Percentiles rank a stretch among this genome's conserved stretches.
phyloP scores from a whole-genome alignment of 2,888 invertebrate species.

The Hecatera dysodea region DNA sequence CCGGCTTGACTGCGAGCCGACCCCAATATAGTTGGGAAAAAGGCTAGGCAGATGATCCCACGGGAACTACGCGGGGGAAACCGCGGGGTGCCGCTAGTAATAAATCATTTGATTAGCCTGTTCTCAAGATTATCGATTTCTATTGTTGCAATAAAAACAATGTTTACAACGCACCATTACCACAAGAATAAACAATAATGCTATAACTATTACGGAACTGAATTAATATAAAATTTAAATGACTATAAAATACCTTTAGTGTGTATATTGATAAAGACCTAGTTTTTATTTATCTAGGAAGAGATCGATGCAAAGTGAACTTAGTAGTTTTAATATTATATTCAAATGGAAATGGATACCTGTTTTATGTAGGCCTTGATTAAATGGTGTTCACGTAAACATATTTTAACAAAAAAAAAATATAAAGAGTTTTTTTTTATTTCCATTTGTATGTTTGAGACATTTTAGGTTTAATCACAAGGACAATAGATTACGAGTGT shows the following conservation, averaged over 20 bases:
- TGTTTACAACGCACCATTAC: background rate
- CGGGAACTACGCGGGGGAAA: too few relatives aligned
- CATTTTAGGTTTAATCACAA: too few relatives aligned
- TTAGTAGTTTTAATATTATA: constrained; percentile 3
- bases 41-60: too few relatives aligned
- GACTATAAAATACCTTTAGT: background rate
- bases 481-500: too few relatives aligned
- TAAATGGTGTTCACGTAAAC: constrained; percentile 3
- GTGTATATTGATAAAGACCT: too few relatives aligned
- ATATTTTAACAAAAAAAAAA: too few relatives aligned
- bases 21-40: too few relatives aligned
- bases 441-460: background rate
- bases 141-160: background rate
- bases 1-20: too few relatives aligned
- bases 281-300: constrained; percentile 45
- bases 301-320: constrained; percentile 21
- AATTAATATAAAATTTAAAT: constrained; percentile 46
- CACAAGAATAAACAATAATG: constrained; percentile 11
- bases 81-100: too few relatives aligned
- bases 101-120: background rate
- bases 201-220: constrained; percentile 46
- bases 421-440: too few relatives aligned
- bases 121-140: constrained; percentile 11
- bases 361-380: constrained; percentile 9
- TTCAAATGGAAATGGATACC: constrained; percentile 13